A percentile compares a stretch with the other conserved stretches of the same genome.
These are phyloP conservation scores for Machaerirhynchus nigripectus DNA, from an alignment of 2,113 vertebrate genomes.

Conservation along the genomic window DNA sequence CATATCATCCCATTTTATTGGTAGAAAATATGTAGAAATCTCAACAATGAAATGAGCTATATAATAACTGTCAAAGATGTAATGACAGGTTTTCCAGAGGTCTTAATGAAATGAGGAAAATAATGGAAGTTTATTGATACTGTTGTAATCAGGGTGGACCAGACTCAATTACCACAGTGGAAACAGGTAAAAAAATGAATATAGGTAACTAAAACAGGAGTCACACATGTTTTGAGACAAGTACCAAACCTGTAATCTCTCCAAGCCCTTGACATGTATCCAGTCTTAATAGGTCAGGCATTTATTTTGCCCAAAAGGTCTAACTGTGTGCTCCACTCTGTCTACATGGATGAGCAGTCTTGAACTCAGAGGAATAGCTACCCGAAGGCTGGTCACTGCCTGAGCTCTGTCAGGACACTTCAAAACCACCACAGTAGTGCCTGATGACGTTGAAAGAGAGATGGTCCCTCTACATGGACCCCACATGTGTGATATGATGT, in stretches of 20 bases:
- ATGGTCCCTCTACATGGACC: too few species aligned
- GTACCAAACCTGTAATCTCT: neutral
- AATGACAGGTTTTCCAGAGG: neutral
- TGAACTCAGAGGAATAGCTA: neutral
- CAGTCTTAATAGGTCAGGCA: neutral
- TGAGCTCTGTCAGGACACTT: neutral
- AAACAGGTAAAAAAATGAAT: neutral
- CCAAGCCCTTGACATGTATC: rapidly evolving
- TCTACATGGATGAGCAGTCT: neutral
- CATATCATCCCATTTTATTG: neutral
- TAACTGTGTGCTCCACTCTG: neutral
- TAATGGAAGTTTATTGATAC: neutral
- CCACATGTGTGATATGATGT: rapidly evolving
- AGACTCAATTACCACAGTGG: neutral
- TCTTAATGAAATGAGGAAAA: neutral
- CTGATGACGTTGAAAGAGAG: neutral
- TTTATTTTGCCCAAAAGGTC: neutral
- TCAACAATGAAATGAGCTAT: neutral
- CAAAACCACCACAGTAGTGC: neutral
- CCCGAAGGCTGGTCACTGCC: neutral
- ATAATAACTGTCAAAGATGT: neutral
- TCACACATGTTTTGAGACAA: neutral
- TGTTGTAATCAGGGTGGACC: neutral
- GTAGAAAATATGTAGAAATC: neutral
- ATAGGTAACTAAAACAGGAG: neutral